Percentiles rank a stretch among this genome's conserved stretches.
phyloP scores from a whole-genome alignment of 2,797 vertebrate genomes.

The Chloroceryle inda region DNA sequence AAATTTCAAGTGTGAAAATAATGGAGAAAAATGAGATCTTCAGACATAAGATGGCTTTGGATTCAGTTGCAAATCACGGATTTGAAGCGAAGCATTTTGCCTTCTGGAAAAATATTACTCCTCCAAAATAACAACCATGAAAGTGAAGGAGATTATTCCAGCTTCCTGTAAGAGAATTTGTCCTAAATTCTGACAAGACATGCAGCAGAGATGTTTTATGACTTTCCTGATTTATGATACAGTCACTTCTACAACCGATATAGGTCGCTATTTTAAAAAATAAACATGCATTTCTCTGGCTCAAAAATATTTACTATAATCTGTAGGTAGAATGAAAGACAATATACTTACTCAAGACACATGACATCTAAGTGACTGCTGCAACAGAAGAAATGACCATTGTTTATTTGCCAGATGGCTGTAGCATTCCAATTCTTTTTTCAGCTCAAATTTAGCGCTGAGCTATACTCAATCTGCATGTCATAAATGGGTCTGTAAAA shows the following conservation, averaged over 20 bases:
- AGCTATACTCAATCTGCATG: not conserved
- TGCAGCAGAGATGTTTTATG: not conserved
- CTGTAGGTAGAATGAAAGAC: not conserved
- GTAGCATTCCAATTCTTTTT: not conserved
- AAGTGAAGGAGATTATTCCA: not conserved
- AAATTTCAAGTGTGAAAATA: not conserved
- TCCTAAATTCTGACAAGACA: not conserved
- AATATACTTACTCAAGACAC: not conserved
- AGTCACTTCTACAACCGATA: not conserved
- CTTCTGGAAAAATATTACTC: conserved; percentile 34
- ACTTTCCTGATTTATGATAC: not conserved
- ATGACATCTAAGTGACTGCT: not conserved
- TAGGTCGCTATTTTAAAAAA: not conserved
- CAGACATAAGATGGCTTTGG: not conserved
- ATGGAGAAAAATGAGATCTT: not conserved
- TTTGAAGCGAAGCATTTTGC: conserved; percentile 18
- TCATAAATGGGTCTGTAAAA: not conserved
- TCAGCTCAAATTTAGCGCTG: not conserved
- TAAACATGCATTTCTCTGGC: not conserved
- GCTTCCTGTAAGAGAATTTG: not conserved
- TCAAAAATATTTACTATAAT: not conserved
- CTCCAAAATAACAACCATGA: conserved; percentile 6
- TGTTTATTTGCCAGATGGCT: not conserved
- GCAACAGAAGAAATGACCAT: not conserved
- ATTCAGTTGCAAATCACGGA: not conserved